Evolutionary conservation across 2,113 vertebrate genomes (phyloP).

Genomic region (Tachysurus fulvidraco): DNA sequence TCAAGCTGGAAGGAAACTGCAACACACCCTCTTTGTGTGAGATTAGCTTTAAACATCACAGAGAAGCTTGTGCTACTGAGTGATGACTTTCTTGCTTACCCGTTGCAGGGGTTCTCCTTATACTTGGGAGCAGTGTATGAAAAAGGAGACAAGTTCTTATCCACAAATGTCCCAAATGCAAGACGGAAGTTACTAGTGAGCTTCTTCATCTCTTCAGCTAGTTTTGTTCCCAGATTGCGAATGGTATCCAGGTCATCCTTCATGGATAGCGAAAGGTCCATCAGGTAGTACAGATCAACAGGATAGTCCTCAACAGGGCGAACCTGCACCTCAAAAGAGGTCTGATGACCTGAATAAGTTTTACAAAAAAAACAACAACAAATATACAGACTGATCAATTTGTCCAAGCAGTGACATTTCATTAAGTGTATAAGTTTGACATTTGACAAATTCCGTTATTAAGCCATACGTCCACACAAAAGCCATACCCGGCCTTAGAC

Average conservation of each 20-base stretch:
- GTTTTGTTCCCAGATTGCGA: constrained; percentile 88
- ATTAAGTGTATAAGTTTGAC: not conserved
- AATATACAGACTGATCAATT: not conserved
- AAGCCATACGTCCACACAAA: not conserved
- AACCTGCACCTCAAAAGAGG: constrained; percentile 87
- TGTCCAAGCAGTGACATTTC: not conserved
- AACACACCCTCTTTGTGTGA: not conserved
- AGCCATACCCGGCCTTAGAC: constrained; percentile 84
- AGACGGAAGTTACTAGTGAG: constrained; percentile 97
- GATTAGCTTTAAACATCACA: not conserved
- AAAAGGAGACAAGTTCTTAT: constrained; percentile 97
- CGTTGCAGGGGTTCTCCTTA: constrained; percentile 91
- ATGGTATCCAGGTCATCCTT: constrained; percentile 94
- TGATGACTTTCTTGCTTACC: constrained; percentile 74
- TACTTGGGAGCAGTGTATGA: constrained; percentile 91
- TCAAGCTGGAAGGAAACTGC: not conserved
- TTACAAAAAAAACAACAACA: not conserved
- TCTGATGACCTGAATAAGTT: constrained; percentile 78
- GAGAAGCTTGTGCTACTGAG: not conserved
- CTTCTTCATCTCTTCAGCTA: constrained; percentile 93
- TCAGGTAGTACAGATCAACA: constrained; percentile 96
- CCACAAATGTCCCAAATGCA: constrained; percentile 94
- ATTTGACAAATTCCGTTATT: not conserved
- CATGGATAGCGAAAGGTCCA: constrained; percentile 99
- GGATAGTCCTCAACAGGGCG: constrained; percentile 97